Percentiles rank a stretch among this genome's conserved stretches.
Evolutionary conservation across 1,140 invertebrate species (phyloP).

Genomic region (Cotesia vestalis): DNA sequence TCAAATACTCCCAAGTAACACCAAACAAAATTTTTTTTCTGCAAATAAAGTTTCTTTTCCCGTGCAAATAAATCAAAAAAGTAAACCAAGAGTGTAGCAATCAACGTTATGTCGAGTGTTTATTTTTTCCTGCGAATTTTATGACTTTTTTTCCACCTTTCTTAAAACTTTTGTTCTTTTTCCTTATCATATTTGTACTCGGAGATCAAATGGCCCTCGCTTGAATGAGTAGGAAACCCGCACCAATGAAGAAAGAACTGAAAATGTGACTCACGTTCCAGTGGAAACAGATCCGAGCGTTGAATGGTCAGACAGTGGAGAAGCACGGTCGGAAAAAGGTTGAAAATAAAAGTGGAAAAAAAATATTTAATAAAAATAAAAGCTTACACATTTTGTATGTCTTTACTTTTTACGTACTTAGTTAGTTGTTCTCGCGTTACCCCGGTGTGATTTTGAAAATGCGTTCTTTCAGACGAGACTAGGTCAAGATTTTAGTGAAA

Average conservation of each 20-base stretch:
- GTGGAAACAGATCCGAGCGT: conserved; percentile 9
- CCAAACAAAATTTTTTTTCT: too few species aligned
- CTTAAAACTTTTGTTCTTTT: conserved; percentile 15
- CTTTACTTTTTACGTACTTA: too few species aligned
- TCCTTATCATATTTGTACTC: background rate
- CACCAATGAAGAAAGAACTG: background rate
- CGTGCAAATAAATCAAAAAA: conserved; percentile 16
- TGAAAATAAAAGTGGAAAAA: too few species aligned
- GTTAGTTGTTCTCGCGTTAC: too few species aligned
- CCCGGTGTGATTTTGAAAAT: too few species aligned
- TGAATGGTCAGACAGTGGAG: conserved; percentile 28
- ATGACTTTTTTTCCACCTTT: background rate
- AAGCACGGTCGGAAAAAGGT: background rate
- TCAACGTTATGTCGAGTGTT: conserved; percentile 5
- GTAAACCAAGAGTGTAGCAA: conserved; percentile 9
- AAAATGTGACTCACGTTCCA: conserved; percentile 25
- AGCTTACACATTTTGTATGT: too few species aligned
- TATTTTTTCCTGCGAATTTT: background rate
- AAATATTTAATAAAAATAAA: too few species aligned
- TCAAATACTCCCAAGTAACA: too few species aligned
- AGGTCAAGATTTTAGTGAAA: too few species aligned
- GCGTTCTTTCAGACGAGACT: too few species aligned
- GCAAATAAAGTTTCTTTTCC: background rate
- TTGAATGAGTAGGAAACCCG: background rate
- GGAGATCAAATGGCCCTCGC: conserved; percentile 12